phyloP scores from a whole-genome alignment of 2,113 vertebrate genomes.

The Propithecus coquereli region DNA sequence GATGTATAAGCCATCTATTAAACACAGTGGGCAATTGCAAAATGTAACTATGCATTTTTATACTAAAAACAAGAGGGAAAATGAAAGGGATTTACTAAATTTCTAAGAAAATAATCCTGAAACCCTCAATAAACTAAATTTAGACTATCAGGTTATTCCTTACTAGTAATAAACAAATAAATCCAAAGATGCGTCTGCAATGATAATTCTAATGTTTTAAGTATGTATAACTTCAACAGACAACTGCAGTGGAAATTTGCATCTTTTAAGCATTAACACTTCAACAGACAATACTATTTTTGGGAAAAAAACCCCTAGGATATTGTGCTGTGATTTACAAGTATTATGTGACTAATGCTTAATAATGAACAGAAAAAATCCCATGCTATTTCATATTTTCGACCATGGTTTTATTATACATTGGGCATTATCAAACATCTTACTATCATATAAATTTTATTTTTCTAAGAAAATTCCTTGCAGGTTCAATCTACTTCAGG shows the following conservation, averaged over 20 bases:
- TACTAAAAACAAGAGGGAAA: not conserved
- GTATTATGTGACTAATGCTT: not conserved
- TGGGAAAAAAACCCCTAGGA: not conserved
- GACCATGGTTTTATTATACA: not conserved
- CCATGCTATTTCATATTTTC: slow-evolving; percentile 11
- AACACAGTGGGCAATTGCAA: not conserved
- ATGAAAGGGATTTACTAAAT: not conserved
- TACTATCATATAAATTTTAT: not conserved
- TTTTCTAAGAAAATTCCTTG: slow-evolving; percentile 7
- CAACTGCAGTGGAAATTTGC: not conserved
- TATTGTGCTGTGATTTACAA: not conserved
- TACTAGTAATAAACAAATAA: not conserved
- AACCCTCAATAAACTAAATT: not conserved
- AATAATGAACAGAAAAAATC: slow-evolving; percentile 30
- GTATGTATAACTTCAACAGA: not conserved
- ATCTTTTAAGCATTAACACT: slow-evolving; percentile 32
- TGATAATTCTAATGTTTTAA: slow-evolving; percentile 17
- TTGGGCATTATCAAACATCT: not conserved
- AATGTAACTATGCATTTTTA: slow-evolving; percentile 8
- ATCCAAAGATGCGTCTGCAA: not conserved
- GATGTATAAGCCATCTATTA: slow-evolving; percentile 40
- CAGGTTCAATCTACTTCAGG: not conserved
- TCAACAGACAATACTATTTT: slow-evolving; percentile 13
- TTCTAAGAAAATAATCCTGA: not conserved
- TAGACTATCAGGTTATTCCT: slow-evolving; percentile 13